Percentiles rank a stretch among this genome's conserved stretches.
Evolutionary conservation across 2,888 invertebrate genomes (phyloP).

Genomic region (Drosophila mettleri): DNA sequence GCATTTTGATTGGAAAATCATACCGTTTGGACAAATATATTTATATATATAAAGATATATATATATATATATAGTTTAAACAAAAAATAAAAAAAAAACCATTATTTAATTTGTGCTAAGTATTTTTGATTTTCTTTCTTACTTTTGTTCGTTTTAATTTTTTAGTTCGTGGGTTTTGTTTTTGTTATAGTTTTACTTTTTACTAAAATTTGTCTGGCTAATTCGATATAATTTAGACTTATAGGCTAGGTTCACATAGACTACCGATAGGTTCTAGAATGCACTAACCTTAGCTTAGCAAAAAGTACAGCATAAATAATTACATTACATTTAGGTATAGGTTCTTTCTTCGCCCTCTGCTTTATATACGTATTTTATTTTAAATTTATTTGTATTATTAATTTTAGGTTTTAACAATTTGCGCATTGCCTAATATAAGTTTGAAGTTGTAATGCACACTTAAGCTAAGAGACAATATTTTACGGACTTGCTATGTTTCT

Average conservation of each 20-base stretch:
- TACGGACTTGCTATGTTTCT: constrained; percentile 28
- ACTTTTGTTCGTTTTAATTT: constrained; percentile 35
- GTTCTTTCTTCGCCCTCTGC: constrained; percentile 3
- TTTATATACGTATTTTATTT: neutral
- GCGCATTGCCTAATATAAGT: constrained; percentile 44
- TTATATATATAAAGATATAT: constrained; percentile 35
- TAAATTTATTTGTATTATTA: constrained; percentile 22
- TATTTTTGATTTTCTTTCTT: constrained; percentile 39
- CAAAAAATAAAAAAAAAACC: constrained; percentile 44
- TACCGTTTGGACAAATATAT: constrained; percentile 41
- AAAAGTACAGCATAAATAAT: constrained; percentile 77
- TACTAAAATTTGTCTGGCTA: constrained; percentile 79
- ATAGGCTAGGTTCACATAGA: constrained; percentile 70
- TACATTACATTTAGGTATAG: constrained; percentile 67
- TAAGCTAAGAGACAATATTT: constrained; percentile 52
- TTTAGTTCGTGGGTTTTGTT: constrained; percentile 11
- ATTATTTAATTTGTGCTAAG: constrained; percentile 75
- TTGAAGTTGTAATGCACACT: constrained; percentile 36
- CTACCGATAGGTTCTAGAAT: constrained; percentile 81
- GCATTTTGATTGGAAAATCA: constrained; percentile 48
- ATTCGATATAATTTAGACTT: constrained; percentile 75
- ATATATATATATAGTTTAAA: constrained; percentile 44
- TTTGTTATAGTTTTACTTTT: constrained; percentile 52
- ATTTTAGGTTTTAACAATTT: constrained; percentile 63
- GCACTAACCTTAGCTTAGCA: constrained; percentile 84